Base-by-base conservation (phyloP, 1,140 invertebrate species). In the Stratiolaelaps scimitus region DNA sequence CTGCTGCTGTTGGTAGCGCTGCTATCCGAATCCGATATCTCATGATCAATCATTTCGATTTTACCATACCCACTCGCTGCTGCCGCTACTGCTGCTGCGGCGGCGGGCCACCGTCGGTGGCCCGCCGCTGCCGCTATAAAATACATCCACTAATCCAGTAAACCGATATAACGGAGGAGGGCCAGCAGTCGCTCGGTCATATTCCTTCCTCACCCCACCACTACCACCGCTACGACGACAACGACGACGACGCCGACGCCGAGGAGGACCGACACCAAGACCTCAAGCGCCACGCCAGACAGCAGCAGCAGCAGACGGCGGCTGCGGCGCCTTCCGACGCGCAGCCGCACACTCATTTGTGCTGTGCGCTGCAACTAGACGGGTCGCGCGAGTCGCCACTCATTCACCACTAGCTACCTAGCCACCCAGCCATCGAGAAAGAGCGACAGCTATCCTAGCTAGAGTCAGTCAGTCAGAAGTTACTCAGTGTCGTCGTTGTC, bases 131-230 rank as follows among this genome's bases (percentile, higher is more conserved):
- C 53, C 53, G 26, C 34, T 60, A 60, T 60, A 60, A 60, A 60
- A 60, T 23, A 60, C 53, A 60, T 60, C 53, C 53, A 34, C 34
- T 60, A 60, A 60, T 60, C 53, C 53, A 60, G 53, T 60, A 60
- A 60, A 60, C 53, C 53, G 53, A 60, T 60, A 60, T 60, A 60
- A 60, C 53, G 53, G 53, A 60, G 53, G 53, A 60, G 53, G 53
- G 53, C 26, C 53, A 10, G 34, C 34, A 23, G 26, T 60, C 34
- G 53, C 15, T 34, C 53, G 53, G 5, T 40, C 34, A 40, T 40
- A 40, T 40, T 40, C 34, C 34, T 40, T 40, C 53, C 53, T 60
- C 26, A 26, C 53, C 19, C 47, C 53, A 60, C 53, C 53, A n/a
- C n/a, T n/a, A n/a, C n/a, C n/a, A n/a, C n/a, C n/a, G n/a, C n/a